Evolutionary conservation across 2,797 vertebrate genomes (phyloP), one percentile per base, ranked within the genome.

Genomic region (Chromobotia macracanthus): DNA sequence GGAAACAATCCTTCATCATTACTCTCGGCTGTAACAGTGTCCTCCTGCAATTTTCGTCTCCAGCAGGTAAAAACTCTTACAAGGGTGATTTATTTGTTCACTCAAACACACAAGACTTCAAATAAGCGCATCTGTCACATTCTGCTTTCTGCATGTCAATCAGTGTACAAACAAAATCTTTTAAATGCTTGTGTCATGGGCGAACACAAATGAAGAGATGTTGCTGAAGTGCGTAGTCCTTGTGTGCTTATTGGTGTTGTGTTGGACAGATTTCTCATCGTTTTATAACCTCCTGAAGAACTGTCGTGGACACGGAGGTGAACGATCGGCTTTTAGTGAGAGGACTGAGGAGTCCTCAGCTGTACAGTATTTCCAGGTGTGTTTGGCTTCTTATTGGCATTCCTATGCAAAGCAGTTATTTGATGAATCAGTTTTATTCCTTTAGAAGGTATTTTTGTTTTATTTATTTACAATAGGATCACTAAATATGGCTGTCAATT

Each of bases 321-420:
- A 98, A 86, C 92, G 85, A 38, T 98, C 96, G 0, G 97, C 95
- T 31, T 98, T 98, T 92, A 98, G 95, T 7, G 97, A 98, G 67
- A 92, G 97, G 85, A 98, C 97, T 0, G 97, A 98, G 89, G 97
- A 98, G 84, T 98, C 97, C 31, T 99, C 97, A 8, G 97, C 97
- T 13, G 97, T 98, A 85, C 97, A 98, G 92, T 99, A 98, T 90
- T 99, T 99, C 90, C 97, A 99, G 96, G 97, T 98, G 81, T 88
- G 86, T 81, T 35, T 46, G 51, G 75, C 38, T 23, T 23, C 44
- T 9, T 10, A 19, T 16, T 31, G 46, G n/a, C 63, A 58, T 28
- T 23, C 50, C 46, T 31, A 46, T 28, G 56, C 69, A 69, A 46
- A 58, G 41, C 7, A 0, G 15, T 21, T 21, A 16, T 12, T 55